phyloP scores from a whole-genome alignment of 2,113 vertebrate species.

The Phasianus colchicus region DNA sequence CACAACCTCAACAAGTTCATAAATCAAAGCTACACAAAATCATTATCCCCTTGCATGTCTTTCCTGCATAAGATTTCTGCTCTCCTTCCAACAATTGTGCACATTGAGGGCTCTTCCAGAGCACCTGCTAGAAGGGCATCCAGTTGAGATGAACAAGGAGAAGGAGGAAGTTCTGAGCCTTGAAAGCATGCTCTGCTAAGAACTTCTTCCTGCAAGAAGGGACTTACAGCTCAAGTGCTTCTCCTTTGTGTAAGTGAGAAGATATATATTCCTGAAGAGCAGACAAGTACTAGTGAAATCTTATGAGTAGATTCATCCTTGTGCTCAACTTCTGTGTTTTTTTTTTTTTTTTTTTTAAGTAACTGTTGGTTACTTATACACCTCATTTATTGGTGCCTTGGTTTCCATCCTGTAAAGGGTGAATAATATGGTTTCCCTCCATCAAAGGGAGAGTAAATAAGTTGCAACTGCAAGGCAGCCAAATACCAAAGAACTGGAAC shows the following conservation, averaged over 20 bases:
- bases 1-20: not conserved
- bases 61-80: not conserved
- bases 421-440: not conserved
- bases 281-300: not conserved
- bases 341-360: not conserved
- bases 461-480: not conserved
- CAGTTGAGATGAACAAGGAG: not conserved
- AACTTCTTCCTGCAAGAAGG: not conserved
- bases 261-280: not conserved
- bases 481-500: not conserved
- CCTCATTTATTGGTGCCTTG: not conserved
- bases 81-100: not conserved
- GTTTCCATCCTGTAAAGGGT: not conserved
- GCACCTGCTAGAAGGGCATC: not conserved
- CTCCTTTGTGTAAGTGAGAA: not conserved
- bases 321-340: not conserved
- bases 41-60: not conserved
- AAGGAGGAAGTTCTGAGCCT: not conserved
- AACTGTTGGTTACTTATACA: not conserved
- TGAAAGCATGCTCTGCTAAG: not conserved
- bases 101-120: not conserved
- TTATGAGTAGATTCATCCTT: not conserved
- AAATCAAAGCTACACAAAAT: constrained; percentile 48
- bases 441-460: not conserved
- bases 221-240: not conserved